Evolutionary conservation across 35 echinoderm and acorn worm genomes (phyloP), one percentile per base, ranked within the genome.

Genomic region (Eucidaris tribuloides): DNA sequence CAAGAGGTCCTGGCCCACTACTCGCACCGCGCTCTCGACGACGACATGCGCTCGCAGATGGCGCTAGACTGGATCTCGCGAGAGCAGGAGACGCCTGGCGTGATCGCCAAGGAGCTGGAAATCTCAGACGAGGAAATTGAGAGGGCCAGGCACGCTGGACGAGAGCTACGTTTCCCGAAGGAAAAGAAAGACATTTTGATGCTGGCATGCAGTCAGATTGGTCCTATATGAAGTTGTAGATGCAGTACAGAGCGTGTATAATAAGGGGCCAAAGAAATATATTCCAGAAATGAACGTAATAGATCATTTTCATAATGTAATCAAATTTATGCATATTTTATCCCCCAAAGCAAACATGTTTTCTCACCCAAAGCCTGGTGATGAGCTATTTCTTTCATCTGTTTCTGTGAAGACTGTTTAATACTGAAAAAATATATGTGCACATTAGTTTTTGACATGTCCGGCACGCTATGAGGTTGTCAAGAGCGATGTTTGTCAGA

Each of bases 181-280:
- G 96, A 99, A 62, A 99, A 99, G 78, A 99, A 99, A 52, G 96
- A 99, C 77, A 99, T 99, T 65, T 76, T 99, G 79, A 93, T 99
- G 96, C 44, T 99, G 59, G 96, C 96, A 4, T 99, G 90, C 50
- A 99, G 96, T 81, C 96, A 99, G 64, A 71, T 99, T n/a, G 96
- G 96, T 40, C 90, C 96, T 35, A 77, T 96, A 46, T 96, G 61
- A 87, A 55, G 27, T 36, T 6, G 40, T 74, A 31, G 25, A 31
- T 65, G 9, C 7, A 7, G 30, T 65, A 29, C 30, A 65, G 9
- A 27, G 25, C 30, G 15, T 9, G 62, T 13, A 13, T 65, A 29
- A 13, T 65, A 13, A 31, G 9, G 14, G 62, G 9, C 49, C n/a
- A n/a, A n/a, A n/a, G n/a, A n/a, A n/a, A n/a, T n/a, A n/a, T n/a